Evolutionary conservation across 2,888 invertebrate species (phyloP), one percentile per base, ranked within the genome.

Genomic region (Rhyacophila evoluta): DNA sequence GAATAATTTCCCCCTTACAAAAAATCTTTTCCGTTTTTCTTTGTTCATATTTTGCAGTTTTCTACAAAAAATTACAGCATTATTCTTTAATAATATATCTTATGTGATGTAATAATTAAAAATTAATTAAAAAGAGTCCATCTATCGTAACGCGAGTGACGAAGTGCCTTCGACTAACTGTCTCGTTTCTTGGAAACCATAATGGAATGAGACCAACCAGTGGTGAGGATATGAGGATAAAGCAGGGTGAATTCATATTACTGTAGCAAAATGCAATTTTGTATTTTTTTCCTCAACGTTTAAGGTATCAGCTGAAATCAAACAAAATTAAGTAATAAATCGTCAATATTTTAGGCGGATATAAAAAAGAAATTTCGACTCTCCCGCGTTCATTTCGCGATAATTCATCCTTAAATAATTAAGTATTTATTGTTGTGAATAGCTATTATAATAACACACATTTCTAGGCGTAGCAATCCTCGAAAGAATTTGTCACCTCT

Each of bases 111-210:
- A 55, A 55, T 55, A 55, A 19, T 55, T 5, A 19, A 12, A 19
- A 55, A 25, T 19, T 12, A 8, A 55, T 19, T 55, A 33, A 33
- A 4, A 33, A 33, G 6, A 33, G 29, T 55, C 55, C 6, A 19
- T 10, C 25, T 10, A 55, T 10, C 19, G 55, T 55, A 55, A 19
- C 25, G 55, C 55, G 55, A 55, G 55, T 55, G 55, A 55, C 55
- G 55, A 19, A 55, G 55, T 55, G 55, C 55, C 55, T 55, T 55
- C 55, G 55, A 55, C 10, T 10, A 55, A 55, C 55, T 55, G 25
- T 55, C 29, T 19, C 55, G 55, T 55, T 55, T 55, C 19, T 55
- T 12, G 55, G 6, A 19, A 55, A 10, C 55, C 55, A n/a, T n/a
- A n/a, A n/a, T 1, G 10, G 55, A 55, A 55, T 55, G 15, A 10